These are phyloP conservation scores for Pteropus alecto DNA, from an alignment of 2,113 vertebrate genomes.

Conservation along the genomic window DNA sequence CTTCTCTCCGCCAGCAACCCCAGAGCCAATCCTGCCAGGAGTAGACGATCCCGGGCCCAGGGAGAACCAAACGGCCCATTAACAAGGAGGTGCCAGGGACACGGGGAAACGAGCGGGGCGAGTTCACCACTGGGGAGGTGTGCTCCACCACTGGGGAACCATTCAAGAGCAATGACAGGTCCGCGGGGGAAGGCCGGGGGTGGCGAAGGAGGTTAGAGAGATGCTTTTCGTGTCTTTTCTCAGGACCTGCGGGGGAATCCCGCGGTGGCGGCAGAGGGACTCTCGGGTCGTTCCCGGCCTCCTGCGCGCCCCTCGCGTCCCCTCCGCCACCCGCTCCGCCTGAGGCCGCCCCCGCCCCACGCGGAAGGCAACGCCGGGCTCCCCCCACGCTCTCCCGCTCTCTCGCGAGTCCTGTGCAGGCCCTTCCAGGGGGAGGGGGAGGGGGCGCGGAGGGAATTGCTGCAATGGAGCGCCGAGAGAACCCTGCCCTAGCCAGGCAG, in stretches of 20 bases:
- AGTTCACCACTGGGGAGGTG: slow-evolving; percentile 40
- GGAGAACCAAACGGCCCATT: background rate
- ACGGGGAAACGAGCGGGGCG: background rate
- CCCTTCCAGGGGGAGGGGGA: slow-evolving; percentile 43
- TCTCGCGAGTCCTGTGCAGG: slow-evolving; percentile 73
- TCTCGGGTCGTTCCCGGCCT: slow-evolving; percentile 1
- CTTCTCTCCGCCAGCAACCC: background rate
- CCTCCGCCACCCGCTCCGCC: background rate
- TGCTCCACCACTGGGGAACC: background rate
- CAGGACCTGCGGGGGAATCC: slow-evolving; percentile 52
- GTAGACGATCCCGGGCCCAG: background rate
- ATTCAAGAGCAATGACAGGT: slow-evolving; percentile 48
- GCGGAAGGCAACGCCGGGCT: slow-evolving; percentile 56
- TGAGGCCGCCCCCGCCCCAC: slow-evolving; percentile 45
- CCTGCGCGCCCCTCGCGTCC: slow-evolving; percentile 43
- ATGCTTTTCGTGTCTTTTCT: background rate
- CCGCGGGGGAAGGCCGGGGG: background rate
- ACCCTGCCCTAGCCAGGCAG: slow-evolving; percentile 31
- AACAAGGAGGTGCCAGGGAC: background rate
- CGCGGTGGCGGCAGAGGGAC: background rate
- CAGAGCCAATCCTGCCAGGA: background rate
- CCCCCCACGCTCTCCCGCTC: slow-evolving; percentile 68
- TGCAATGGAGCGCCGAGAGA: slow-evolving; percentile 53
- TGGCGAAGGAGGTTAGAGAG: background rate
- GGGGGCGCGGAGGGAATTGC: slow-evolving; percentile 59